Evolutionary conservation across 2,113 vertebrate species (phyloP), one percentile per base, ranked within the genome.

Genomic region (Actinemys pallida): DNA sequence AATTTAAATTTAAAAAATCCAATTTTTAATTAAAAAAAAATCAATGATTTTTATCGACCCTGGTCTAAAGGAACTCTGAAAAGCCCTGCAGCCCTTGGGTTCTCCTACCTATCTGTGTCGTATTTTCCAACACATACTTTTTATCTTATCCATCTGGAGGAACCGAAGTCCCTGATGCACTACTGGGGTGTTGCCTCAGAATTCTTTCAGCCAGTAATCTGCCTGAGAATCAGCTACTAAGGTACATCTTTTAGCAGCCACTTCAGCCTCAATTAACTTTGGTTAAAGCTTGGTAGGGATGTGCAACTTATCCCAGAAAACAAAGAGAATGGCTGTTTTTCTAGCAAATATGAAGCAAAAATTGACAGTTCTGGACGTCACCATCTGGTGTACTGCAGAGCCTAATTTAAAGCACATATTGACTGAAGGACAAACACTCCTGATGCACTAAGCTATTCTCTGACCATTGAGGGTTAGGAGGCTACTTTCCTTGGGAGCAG

Each of bases 351-450:
- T 87, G 96, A 96, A 94, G 84, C 75, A 95, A 96, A 97, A 92
- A 91, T 95, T 89, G 96, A 96, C 96, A 95, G 96, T 97, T 97
- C 92, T 96, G 92, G 96, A 96, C 92, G 94, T 95, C 93, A 94
- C 96, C 96, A 97, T 96, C 97, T 97, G 94, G 89, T 95, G 49
- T 47, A 95, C 11, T 94, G 93, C 86, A 95, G 97, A 95, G 92
- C 95, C 86, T 91, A 95, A 86, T 96, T 97, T 97, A 97, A 65
- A 97, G 97, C 96, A 96, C 94, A 97, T 86, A 85, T 88, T 96
- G 96, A 96, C 95, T 96, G 87, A 1, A 5, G 87, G 87, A 95
- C 7, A 16, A 94, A 93, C 92, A 94, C 81, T 93, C 62, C 89
- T 0, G 9, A 42, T 94, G 3, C 2, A 81, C 95, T 97, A 97